phyloP scores from a whole-genome alignment of 2,888 invertebrate genomes.

The Drosophila mercatorum region DNA sequence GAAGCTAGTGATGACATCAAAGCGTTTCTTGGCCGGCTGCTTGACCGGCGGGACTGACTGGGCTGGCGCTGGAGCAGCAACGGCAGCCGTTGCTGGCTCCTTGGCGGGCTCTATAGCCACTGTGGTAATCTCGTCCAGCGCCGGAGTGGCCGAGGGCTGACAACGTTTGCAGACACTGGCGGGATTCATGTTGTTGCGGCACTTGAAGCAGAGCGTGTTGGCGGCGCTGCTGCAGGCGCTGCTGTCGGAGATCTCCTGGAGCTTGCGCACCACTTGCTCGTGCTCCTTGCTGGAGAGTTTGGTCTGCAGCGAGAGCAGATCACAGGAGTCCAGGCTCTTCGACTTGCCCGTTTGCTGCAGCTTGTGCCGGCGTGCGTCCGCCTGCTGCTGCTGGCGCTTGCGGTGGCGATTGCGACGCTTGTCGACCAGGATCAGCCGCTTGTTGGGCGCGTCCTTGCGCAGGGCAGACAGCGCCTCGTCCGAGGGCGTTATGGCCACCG shows the following conservation, averaged over 20 bases:
- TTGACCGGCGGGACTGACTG: constrained; percentile 34
- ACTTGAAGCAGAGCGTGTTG: constrained; percentile 77
- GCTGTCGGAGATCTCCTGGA: constrained; percentile 82
- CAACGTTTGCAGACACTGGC: constrained; percentile 80
- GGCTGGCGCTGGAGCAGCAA: constrained; percentile 10
- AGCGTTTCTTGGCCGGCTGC: constrained; percentile 79
- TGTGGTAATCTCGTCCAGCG: constrained; percentile 64
- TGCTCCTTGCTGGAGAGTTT: constrained; percentile 73
- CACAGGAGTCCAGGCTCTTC: constrained; percentile 93
- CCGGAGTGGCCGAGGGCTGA: constrained; percentile 50
- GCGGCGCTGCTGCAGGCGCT: constrained; percentile 77
- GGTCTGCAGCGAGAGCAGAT: constrained; percentile 86
- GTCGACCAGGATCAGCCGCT: constrained; percentile 91
- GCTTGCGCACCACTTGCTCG: constrained; percentile 78
- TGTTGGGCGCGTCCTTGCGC: constrained; percentile 89
- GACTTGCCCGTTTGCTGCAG: constrained; percentile 86
- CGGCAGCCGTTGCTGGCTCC: constrained; percentile 16
- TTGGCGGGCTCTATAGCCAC: constrained; percentile 49
- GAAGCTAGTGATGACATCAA: constrained; percentile 85
- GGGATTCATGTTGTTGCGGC: constrained; percentile 76
- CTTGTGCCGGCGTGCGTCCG: constrained; percentile 82
- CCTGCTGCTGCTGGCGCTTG: constrained; percentile 79
- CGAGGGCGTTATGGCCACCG: constrained; percentile 91
- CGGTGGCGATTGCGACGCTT: constrained; percentile 86
- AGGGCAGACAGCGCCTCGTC: constrained; percentile 90